These are phyloP conservation scores for Siniperca obscura DNA, from an alignment of 2,797 vertebrate species.

Conservation along the genomic window DNA sequence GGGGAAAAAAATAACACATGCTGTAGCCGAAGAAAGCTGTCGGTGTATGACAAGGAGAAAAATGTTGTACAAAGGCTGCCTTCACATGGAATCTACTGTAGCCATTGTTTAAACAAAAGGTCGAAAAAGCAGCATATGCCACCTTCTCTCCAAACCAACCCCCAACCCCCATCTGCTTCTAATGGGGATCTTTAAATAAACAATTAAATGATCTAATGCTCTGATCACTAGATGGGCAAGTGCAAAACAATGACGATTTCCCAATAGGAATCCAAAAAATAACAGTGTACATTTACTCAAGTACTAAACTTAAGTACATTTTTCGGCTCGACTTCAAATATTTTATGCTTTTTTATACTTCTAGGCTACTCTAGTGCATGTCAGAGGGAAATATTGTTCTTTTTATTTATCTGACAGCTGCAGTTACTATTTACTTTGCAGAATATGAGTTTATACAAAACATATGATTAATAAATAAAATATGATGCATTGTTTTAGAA, in stretches of 20 bases:
- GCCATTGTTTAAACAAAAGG: conserved; percentile 44
- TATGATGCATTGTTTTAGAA: not conserved
- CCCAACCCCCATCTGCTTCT: no score
- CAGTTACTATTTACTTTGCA: not conserved
- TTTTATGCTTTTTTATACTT: not conserved
- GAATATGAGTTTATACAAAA: not conserved
- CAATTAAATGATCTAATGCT: not conserved
- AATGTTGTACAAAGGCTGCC: conserved; percentile 14
- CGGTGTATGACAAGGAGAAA: not conserved
- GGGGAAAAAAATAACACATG: not conserved
- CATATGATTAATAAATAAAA: not conserved
- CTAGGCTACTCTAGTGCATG: not conserved
- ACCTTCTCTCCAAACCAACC: not conserved
- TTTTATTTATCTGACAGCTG: not conserved
- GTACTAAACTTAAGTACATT: not conserved
- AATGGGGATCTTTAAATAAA: no score
- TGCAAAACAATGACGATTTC: no score
- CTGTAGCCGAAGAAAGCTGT: conserved; percentile 4
- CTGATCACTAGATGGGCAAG: not conserved
- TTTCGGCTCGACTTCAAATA: no score
- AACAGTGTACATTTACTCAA: not conserved
- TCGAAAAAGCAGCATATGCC: conserved; percentile 52
- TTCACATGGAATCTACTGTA: conserved; percentile 2
- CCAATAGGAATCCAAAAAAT: not conserved
- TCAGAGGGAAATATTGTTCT: not conserved